Evolutionary conservation across 2,113 vertebrate genomes (phyloP).

Genomic region (Passer domesticus): DNA sequence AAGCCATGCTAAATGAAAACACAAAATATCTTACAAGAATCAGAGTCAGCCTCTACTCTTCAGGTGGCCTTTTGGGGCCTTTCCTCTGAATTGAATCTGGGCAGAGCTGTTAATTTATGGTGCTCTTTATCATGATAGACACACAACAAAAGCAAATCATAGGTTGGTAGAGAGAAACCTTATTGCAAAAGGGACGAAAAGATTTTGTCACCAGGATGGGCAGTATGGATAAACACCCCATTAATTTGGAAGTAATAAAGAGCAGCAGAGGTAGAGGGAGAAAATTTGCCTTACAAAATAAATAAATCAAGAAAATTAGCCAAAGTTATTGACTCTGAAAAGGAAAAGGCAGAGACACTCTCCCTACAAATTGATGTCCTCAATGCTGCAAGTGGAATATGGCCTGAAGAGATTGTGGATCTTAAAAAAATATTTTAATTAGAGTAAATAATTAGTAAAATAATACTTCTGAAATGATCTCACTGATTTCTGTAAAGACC

Average conservation of each 20-base stretch:
- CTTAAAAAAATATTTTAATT: neutral
- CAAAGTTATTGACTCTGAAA: neutral
- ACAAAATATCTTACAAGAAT: neutral
- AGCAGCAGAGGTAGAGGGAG: neutral
- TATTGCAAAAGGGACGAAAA: neutral
- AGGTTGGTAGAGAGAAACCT: neutral
- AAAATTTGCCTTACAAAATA: neutral
- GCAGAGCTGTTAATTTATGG: neutral
- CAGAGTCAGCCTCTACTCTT: neutral
- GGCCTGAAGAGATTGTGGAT: neutral
- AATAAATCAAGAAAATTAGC: neutral
- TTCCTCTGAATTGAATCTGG: neutral
- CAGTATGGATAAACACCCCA: neutral
- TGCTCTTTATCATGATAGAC: neutral
- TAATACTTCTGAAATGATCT: neutral
- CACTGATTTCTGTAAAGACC: neutral
- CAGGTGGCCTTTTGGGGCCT: neutral
- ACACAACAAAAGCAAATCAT: neutral
- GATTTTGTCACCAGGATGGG: too few relatives aligned
- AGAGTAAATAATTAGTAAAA: neutral
- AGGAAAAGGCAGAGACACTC: neutral
- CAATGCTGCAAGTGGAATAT: neutral
- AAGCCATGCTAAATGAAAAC: neutral
- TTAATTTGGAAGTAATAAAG: neutral
- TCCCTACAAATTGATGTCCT: neutral